Evolutionary conservation across 1,140 invertebrate genomes (phyloP).

Genomic region (Papilio polyxenes): DNA sequence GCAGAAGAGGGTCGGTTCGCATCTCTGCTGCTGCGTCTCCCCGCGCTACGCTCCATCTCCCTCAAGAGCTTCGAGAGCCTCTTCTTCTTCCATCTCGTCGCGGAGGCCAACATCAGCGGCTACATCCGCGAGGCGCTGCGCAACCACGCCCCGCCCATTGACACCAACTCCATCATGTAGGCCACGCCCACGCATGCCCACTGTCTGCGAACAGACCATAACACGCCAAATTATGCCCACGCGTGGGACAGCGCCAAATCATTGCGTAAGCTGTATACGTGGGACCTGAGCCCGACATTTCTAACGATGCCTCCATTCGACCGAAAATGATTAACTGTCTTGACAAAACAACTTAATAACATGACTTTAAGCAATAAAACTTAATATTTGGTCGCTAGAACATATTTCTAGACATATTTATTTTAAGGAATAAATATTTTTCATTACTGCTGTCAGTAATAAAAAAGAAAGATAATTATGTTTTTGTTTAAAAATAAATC

Average conservation of each 20-base stretch:
- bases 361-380: background rate
- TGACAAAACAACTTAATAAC: background rate
- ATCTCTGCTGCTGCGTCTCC: conserved; percentile 94
- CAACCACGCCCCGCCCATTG: conserved; percentile 77
- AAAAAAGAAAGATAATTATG: too few species aligned
- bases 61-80: conserved; percentile 97
- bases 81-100: conserved; percentile 96
- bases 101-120: conserved; percentile 86
- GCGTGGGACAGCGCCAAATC: too few species aligned
- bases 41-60: conserved; percentile 96
- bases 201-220: too few species aligned
- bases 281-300: background rate
- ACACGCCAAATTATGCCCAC: background rate
- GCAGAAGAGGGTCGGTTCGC: conserved; percentile 97
- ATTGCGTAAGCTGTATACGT: background rate
- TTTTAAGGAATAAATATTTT: too few species aligned
- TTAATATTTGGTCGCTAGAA: background rate
- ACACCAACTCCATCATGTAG: conserved; percentile 66
- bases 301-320: background rate
- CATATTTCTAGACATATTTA: background rate
- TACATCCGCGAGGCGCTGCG: conserved; percentile 88
- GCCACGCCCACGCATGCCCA: background rate
- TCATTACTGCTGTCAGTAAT: too few species aligned
- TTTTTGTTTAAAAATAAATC: background rate
- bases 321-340: background rate